phyloP scores from a whole-genome alignment of 2,797 vertebrate species.

The Tragopan temminckii region DNA sequence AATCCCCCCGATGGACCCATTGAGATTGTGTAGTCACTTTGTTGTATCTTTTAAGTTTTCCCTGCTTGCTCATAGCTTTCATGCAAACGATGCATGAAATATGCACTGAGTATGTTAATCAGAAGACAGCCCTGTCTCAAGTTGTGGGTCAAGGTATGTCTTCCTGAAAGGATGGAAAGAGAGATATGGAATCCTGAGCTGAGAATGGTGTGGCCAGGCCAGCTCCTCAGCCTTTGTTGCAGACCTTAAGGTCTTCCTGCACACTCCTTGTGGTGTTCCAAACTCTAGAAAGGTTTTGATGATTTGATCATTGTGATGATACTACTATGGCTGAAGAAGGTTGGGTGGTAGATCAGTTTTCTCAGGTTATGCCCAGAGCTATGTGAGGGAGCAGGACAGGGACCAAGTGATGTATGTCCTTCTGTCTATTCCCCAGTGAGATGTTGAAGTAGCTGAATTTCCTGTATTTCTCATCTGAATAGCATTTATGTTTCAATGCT shows the following conservation, averaged over 20 bases:
- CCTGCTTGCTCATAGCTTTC: background rate
- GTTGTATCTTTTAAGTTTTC: background rate
- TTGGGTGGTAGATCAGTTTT: background rate
- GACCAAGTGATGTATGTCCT: rapidly evolving
- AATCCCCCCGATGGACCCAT: rapidly evolving
- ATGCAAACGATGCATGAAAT: background rate
- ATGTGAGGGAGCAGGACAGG: background rate
- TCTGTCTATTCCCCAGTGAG: background rate
- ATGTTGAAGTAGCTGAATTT: background rate
- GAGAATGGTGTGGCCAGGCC: background rate
- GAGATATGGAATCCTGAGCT: background rate
- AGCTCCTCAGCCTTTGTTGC: background rate
- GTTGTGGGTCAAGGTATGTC: background rate
- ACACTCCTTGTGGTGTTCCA: background rate
- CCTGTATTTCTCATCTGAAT: background rate
- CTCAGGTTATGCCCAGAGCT: background rate
- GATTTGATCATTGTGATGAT: too few relatives aligned
- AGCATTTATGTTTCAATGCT: background rate
- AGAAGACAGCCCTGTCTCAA: background rate
- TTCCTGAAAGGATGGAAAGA: background rate
- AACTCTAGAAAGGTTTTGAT: rapidly evolving
- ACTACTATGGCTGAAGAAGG: background rate
- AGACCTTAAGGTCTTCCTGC: background rate
- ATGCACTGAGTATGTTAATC: background rate
- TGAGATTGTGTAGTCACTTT: background rate